phyloP scores from a whole-genome alignment of 2,888 invertebrate species.

The Rhimphoctona megacephalus region DNA sequence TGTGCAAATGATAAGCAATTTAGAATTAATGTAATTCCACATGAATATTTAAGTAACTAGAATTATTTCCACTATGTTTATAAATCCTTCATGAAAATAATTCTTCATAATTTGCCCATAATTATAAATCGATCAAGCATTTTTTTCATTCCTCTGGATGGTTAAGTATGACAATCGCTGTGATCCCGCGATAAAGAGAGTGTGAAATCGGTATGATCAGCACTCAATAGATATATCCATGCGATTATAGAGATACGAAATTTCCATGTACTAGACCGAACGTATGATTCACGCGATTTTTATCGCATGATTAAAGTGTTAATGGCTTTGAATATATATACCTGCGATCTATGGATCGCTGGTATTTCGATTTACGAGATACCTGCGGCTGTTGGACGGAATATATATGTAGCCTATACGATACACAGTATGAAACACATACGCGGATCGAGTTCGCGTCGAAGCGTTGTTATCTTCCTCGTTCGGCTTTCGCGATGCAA shows the following conservation, averaged over 20 bases:
- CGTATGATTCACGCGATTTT: slow-evolving; percentile 48
- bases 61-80: background rate
- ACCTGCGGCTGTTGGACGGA: slow-evolving; percentile 47
- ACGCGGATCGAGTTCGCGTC: slow-evolving; percentile 39
- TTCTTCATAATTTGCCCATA: background rate
- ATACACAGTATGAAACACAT: background rate
- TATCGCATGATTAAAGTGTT: slow-evolving; percentile 48
- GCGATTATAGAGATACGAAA: slow-evolving; percentile 37
- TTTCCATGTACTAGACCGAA: slow-evolving; percentile 6
- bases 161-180: background rate
- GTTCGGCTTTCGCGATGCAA: slow-evolving; percentile 54
- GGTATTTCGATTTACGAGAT: slow-evolving; percentile 63
- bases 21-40: background rate
- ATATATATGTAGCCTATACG: slow-evolving; percentile 22
- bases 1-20: background rate
- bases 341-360: slow-evolving; percentile 48
- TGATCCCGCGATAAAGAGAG: background rate
- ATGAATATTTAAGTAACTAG: background rate
- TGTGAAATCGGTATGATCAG: slow-evolving; percentile 39
- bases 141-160: background rate
- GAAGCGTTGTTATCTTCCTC: slow-evolving; percentile 61
- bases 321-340: slow-evolving; percentile 46
- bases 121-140: slow-evolving; percentile 4
- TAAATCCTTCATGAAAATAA: background rate
- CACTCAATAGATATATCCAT: slow-evolving; percentile 22